Conservation (phyloP, 2,888 invertebrate species). For the Calameuta idolon region DNA sequence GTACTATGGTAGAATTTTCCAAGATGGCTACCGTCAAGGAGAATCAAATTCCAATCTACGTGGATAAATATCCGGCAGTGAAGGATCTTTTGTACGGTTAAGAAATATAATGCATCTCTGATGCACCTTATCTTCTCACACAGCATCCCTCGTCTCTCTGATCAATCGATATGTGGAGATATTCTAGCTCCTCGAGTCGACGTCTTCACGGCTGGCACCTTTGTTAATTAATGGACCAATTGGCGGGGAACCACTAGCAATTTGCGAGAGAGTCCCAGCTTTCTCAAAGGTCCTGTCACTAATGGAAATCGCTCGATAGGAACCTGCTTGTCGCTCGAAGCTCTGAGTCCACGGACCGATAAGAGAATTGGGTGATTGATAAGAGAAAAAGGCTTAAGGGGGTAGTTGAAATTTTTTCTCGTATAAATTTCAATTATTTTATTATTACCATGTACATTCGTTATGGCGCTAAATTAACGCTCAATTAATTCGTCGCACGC, state of each 20-base stretch:
- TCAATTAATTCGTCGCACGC: background rate
- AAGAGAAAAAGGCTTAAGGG: background rate
- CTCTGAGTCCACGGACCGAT: background rate
- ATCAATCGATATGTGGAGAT: background rate
- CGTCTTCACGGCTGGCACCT: background rate
- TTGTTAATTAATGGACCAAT: conserved; percentile 6
- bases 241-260: background rate
- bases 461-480: background rate
- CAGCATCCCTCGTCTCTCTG: background rate
- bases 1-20: background rate
- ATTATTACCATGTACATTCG: background rate
- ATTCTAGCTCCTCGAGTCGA: background rate
- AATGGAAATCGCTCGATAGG: background rate
- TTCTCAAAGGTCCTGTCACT: background rate
- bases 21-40: background rate
- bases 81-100: too few species aligned
- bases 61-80: background rate
- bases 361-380: background rate
- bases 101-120: background rate
- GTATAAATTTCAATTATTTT: background rate
- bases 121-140: background rate
- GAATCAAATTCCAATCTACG: background rate
- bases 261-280: background rate
- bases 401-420: background rate
- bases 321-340: background rate